Conservation (phyloP, 1,140 invertebrate species). For the Euwallacea similis region DNA sequence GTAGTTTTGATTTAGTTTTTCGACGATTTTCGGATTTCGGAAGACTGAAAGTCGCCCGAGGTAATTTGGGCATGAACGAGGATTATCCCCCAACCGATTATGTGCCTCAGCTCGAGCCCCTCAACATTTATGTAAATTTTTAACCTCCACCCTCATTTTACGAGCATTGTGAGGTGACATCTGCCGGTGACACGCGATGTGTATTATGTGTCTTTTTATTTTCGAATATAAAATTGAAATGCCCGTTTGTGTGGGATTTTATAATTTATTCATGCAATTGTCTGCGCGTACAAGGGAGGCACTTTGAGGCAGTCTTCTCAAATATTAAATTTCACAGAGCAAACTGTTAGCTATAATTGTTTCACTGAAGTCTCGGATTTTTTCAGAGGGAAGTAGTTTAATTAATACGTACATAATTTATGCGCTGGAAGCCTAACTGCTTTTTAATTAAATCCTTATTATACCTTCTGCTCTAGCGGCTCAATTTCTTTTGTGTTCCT, state of each 20-base stretch:
- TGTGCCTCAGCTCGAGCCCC: background rate
- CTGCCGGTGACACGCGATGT: constrained; percentile 10
- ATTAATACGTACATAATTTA: constrained; percentile 33
- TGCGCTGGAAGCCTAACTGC: constrained; percentile 22
- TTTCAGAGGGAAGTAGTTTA: constrained; percentile 13
- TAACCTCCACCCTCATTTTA: constrained; percentile 13
- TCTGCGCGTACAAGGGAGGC: too few species aligned
- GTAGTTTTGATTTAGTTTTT: too few species aligned
- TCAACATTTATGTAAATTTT: constrained; percentile 13
- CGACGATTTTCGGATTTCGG: too few species aligned
- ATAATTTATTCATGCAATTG: constrained; percentile 4
- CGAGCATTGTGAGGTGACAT: constrained; percentile 3
- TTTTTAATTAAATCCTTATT: constrained; percentile 35
- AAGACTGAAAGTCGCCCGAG: too few species aligned
- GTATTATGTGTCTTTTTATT: constrained; percentile 1
- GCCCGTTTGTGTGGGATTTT: background rate
- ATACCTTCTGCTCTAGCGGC: constrained; percentile 24
- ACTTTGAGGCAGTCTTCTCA: too few species aligned
- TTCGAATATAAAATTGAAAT: background rate
- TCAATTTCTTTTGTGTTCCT: constrained; percentile 32
- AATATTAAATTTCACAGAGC: too few species aligned
- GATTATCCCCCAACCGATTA: background rate
- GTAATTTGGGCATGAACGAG: background rate
- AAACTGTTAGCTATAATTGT: too few species aligned
- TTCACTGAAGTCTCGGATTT: background rate